Evolutionary conservation across 2,888 invertebrate genomes (phyloP), one percentile per base, ranked within the genome.

Genomic region (Oxytorus armatus): DNA sequence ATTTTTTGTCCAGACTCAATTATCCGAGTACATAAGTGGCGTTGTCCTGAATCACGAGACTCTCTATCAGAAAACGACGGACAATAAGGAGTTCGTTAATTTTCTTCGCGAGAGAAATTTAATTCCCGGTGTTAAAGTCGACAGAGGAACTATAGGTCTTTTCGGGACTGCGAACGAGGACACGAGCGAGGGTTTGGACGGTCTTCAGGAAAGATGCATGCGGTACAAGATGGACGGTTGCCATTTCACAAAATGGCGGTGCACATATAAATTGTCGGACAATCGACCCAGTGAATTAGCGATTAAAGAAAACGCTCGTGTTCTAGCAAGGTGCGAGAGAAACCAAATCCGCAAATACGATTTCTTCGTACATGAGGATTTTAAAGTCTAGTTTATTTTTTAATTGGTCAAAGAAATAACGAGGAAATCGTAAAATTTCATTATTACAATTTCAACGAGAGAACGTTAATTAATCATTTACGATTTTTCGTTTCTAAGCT

Each of bases 41-140:
- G 95, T 95, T 39, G 95, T 96, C 84, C 90, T 96, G 72, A 95
- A 94, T 89, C 94, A 95, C 83, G 95, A 96, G 89, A 95, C 95
- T 1, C 91, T 95, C 81, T 94, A 94, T 90, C 95, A 95, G 90
- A 94, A 94, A 87, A 91, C 94, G n/a, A 93, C 93, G 81, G 93
- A 94, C 84, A 94, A 93, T 11, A 90, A 91, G 23, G 92, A 92
- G 1, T 93, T 94, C 84, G 90, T 93, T 5, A 92, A 95, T 70
- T 83, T 94, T 29, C 88, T 94, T 68, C 91, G 92, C 75, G 90
- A 93, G 75, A 89, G 90, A 77, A 93, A 93, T 68, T 93, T 95
- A 79, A 92, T 95, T 72, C 93, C 94, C 29, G 94, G 95, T 36
- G 93, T 94, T 82, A 94, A 94, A 89, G 93, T 95, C 11, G 95